Evolutionary conservation across 1,140 invertebrate species (phyloP).

Genomic region (Drosophila bocqueti): DNA sequence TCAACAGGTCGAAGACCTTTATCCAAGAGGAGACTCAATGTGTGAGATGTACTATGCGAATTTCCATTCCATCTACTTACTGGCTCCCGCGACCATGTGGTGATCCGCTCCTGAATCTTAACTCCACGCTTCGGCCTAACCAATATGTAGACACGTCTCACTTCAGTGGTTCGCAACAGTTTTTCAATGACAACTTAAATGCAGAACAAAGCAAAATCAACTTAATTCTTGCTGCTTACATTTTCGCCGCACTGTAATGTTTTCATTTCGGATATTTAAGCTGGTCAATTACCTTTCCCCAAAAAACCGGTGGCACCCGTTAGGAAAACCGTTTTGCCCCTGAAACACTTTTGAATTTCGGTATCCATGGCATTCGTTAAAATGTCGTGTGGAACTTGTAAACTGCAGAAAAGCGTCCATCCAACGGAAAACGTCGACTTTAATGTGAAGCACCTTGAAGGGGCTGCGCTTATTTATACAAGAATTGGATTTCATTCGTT

Average conservation of each 20-base stretch:
- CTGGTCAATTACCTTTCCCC: conserved; percentile 42
- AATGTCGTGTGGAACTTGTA: neutral
- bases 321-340: conserved; percentile 46
- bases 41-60: neutral
- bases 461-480: conserved; percentile 19
- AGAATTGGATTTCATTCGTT: neutral
- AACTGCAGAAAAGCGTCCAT: neutral
- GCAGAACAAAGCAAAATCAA: neutral
- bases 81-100: conserved; percentile 87
- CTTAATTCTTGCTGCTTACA: conserved; percentile 1
- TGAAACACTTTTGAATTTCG: conserved; percentile 45
- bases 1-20: conserved; percentile 46
- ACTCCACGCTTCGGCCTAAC: conserved; percentile 91
- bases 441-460: neutral
- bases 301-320: conserved; percentile 55
- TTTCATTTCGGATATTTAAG: neutral
- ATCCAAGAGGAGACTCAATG: neutral
- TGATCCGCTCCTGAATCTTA: conserved; percentile 88
- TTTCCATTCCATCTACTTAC: conserved; percentile 30
- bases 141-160: conserved; percentile 91
- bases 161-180: conserved; percentile 89
- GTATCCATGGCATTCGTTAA: conserved; percentile 36
- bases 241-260: neutral
- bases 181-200: conserved; percentile 90
- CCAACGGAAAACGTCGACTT: neutral